Evolutionary conservation across 1,140 invertebrate species (phyloP).

Genomic region (Eurytemora carolleeae): DNA sequence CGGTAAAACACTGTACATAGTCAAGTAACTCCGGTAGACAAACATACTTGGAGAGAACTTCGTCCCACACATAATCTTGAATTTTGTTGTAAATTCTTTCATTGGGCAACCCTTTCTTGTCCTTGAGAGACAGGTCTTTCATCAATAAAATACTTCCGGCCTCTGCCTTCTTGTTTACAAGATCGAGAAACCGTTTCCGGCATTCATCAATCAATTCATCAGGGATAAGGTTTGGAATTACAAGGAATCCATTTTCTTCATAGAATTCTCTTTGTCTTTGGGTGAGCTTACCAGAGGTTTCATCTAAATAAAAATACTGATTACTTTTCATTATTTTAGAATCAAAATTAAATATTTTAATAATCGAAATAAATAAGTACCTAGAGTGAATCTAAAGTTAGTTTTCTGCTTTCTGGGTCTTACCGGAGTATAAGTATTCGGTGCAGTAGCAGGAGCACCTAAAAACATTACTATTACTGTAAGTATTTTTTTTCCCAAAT

Average conservation of each 20-base stretch:
- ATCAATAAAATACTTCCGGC: conserved; percentile 32
- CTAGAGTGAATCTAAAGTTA: too few species aligned
- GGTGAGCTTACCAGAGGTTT: conserved; percentile 21
- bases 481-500: too few species aligned
- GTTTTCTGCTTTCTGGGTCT: too few species aligned
- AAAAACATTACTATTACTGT: too few species aligned
- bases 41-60: conserved; percentile 37
- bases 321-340: too few species aligned
- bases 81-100: conserved; percentile 51
- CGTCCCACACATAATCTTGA: conserved; percentile 50
- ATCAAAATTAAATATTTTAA: too few species aligned
- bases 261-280: conserved; percentile 44
- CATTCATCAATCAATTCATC: conserved; percentile 34
- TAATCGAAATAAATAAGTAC: too few species aligned
- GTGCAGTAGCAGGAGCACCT: too few species aligned
- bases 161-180: conserved; percentile 35
- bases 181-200: conserved; percentile 41
- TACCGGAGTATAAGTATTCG: too few species aligned
- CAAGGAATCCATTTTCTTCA: conserved; percentile 53
- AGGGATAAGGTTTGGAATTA: conserved; percentile 42
- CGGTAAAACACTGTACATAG: conserved; percentile 52
- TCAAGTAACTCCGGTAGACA: conserved; percentile 36
- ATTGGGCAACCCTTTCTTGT: conserved; percentile 34
- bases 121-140: conserved; percentile 45
- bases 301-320: neutral